Base-by-base conservation (phyloP, 2,113 vertebrate species). In the Rousettus leschenaultii region DNA sequence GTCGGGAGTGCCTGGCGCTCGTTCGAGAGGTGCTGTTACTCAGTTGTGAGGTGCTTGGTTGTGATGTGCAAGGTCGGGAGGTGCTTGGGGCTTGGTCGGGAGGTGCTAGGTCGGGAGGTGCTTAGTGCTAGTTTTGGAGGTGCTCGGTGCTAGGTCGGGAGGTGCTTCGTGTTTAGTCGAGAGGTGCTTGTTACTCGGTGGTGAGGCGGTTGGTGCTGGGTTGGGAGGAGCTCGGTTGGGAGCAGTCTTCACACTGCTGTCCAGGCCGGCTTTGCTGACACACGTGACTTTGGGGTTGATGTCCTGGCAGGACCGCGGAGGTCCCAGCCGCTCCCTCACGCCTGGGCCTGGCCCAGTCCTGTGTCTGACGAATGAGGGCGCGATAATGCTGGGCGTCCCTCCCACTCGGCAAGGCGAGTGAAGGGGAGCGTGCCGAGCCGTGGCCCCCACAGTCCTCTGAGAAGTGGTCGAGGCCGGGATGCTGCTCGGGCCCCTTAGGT, bases 401-500 rank as follows among this genome's bases (percentile, higher is more conserved):
- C 48, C 43, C 22, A 15, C n/a, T 70, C 48, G 3, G 26, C 87
- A 43, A 33, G 9, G 7, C 0, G 28, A 16, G 2, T 19, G 75
- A 0, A 13, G 61, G 26, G 10, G 73, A 12, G 45, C 2, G 10
- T 0, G 0, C 10, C 5, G 7, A n/a, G 5, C 18, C 0, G 1
- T 35, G 65, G 45, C 6, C 53, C 65, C 71, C 51, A 7, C 18
- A 24, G 33, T 14, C 13, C 0, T 22, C 26, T 18, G 78, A 12
- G 85, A 21, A 1, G 6, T 26, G 38, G 26, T 10, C 1, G 19
- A 19, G 65, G 51, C 7, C 0, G 22, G 4, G 65, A 2, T 15
- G 71, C 51, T 1, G 1, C n/a, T 33, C 51, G 35, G 13, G 38
- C 22, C 6, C 28, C 14, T 11, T 24, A 21, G 78, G 26, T 5